Percentiles rank a stretch among this genome's conserved stretches.
Conservation (phyloP, 1,140 invertebrate species). For the Pogonomyrmex californicus region DNA sequence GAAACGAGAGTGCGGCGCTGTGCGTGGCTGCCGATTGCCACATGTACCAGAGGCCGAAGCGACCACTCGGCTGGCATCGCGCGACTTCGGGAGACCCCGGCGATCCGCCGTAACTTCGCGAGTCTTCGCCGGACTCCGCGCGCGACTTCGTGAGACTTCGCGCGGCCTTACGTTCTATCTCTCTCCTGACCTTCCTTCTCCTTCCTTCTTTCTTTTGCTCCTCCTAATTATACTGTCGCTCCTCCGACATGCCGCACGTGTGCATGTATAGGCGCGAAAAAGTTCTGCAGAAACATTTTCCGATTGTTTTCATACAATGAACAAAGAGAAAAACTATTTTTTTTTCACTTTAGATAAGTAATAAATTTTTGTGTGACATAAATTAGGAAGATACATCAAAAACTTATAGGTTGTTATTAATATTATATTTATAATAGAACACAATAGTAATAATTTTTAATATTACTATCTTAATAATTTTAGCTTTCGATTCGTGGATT, state of each 20-base stretch:
- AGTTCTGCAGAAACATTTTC: too few species aligned
- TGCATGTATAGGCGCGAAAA: too few species aligned
- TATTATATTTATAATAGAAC: not conserved
- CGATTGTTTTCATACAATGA: too few species aligned
- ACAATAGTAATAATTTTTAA: not conserved
- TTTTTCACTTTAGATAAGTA: not conserved
- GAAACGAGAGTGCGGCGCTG: constrained; percentile 76
- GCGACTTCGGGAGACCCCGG: constrained; percentile 74
- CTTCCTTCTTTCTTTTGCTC: too few species aligned
- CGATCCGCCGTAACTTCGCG: constrained; percentile 42
- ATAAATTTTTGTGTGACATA: not conserved
- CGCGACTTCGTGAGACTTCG: constrained; percentile 57
- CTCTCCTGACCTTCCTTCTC: not conserved
- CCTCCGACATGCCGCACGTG: too few species aligned
- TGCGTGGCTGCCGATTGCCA: constrained; percentile 83
- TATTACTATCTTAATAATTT: too few species aligned
- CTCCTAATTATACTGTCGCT: too few species aligned
- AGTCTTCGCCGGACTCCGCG: constrained; percentile 10
- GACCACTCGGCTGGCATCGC: constrained; percentile 74
- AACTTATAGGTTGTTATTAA: too few species aligned
- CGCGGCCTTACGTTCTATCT: constrained; percentile 27
- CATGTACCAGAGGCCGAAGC: constrained; percentile 80
- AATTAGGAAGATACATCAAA: not conserved
- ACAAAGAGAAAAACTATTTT: not conserved
- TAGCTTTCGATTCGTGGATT: not conserved